These are phyloP conservation scores for Chloropsis hardwickii DNA, from an alignment of 2,113 vertebrate species.

Conservation along the genomic window DNA sequence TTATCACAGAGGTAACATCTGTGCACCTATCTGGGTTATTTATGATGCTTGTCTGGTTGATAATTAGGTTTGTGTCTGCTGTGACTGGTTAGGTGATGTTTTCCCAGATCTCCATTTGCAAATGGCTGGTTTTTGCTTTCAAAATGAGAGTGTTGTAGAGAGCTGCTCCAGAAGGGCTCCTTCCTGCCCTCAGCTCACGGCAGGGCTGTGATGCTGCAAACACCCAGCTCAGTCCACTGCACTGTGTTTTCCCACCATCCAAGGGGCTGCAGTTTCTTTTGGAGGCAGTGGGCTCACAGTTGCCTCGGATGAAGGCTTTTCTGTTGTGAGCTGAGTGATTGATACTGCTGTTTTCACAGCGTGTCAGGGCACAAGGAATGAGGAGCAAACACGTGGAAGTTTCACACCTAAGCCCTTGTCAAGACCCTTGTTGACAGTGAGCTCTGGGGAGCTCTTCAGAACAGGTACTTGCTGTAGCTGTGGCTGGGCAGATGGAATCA, in stretches of 20 bases:
- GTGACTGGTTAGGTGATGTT: background rate
- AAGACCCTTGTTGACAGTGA: background rate
- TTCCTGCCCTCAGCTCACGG: background rate
- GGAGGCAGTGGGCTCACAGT: fast-evolving
- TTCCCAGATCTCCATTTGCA: background rate
- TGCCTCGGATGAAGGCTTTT: background rate
- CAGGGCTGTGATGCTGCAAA: background rate
- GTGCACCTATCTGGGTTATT: background rate
- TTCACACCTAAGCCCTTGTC: background rate
- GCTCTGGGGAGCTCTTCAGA: background rate
- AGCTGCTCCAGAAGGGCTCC: background rate
- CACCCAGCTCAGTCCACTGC: background rate
- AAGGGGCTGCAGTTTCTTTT: background rate
- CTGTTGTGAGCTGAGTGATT: background rate
- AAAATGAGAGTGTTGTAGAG: background rate
- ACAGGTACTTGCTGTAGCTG: background rate
- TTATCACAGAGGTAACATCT: background rate
- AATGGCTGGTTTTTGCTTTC: background rate
- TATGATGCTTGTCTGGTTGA: background rate
- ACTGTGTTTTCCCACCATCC: background rate
- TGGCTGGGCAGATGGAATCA: background rate
- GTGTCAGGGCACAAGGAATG: background rate
- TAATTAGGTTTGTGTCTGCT: background rate
- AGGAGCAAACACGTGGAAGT: background rate
- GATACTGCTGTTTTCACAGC: background rate